Percentiles rank a stretch among this genome's conserved stretches.
These are phyloP conservation scores for Stomatorhinus walkeri DNA, from an alignment of 2,797 vertebrate genomes.

Conservation along the genomic window DNA sequence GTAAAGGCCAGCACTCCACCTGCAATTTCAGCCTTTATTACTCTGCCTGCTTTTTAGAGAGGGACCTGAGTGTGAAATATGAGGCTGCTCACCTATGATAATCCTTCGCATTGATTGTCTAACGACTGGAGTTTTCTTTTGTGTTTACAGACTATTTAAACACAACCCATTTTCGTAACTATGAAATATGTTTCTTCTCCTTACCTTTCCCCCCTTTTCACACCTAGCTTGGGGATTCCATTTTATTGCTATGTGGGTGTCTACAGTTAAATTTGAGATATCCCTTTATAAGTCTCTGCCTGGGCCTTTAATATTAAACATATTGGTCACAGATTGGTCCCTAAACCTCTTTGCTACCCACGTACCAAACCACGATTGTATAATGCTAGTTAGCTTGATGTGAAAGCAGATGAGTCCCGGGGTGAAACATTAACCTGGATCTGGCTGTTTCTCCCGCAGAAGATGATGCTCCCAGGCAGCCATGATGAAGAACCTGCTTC, in stretches of 20 bases:
- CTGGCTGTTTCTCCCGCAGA: slow-evolving; percentile 57
- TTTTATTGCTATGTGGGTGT: neutral
- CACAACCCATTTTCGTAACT: neutral
- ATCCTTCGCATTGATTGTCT: neutral
- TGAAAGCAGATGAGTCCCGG: neutral
- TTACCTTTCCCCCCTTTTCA: neutral
- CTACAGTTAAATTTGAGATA: neutral
- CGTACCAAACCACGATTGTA: neutral
- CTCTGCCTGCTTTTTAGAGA: neutral
- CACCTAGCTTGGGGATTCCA: neutral
- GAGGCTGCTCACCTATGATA: neutral
- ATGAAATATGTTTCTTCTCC: neutral
- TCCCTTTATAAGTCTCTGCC: neutral
- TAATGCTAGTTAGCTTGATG: neutral
- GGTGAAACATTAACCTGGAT: neutral
- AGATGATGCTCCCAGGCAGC: slow-evolving; percentile 58
- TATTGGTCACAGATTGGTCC: slow-evolving; percentile 2
- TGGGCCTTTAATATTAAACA: neutral
- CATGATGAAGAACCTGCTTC: slow-evolving; percentile 60
- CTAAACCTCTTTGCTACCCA: neutral
- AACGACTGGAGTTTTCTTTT: neutral
- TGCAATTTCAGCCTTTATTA: neutral
- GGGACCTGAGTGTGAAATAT: neutral
- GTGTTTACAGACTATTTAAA: neutral
- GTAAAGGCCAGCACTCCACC: neutral